These are phyloP conservation scores for Thelaira solivaga DNA, from an alignment of 2,888 invertebrate genomes.

Conservation along the genomic window DNA sequence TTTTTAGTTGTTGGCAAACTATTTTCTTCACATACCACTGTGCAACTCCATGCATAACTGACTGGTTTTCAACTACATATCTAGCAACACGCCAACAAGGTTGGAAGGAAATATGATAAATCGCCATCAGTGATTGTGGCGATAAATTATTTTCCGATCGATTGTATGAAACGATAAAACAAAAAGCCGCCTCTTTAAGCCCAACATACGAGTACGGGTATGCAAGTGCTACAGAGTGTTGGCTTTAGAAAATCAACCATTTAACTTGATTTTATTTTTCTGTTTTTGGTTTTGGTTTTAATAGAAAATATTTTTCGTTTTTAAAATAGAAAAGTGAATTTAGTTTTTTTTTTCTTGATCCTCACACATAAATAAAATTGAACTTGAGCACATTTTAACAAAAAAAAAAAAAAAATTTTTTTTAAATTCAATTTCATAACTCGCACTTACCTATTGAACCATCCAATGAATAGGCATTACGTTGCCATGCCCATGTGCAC, in stretches of 20 bases:
- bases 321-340: constrained; percentile 60
- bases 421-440: background rate
- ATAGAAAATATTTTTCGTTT: constrained; percentile 34
- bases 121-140: constrained; percentile 75
- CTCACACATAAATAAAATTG: constrained; percentile 4
- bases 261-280: background rate
- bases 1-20: background rate
- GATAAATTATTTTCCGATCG: constrained; percentile 69
- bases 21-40: constrained; percentile 21
- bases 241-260: constrained; percentile 8
- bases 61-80: constrained; percentile 16
- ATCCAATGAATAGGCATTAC: constrained; percentile 80
- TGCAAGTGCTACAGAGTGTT: constrained; percentile 6
- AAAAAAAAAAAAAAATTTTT: background rate
- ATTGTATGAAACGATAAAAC: constrained; percentile 63
- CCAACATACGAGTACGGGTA: too few species aligned
- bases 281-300: background rate
- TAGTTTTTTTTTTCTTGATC: constrained; percentile 6
- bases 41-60: too few species aligned
- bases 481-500: constrained; percentile 85
- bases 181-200: constrained; percentile 52
- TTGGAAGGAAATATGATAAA: constrained; percentile 71
- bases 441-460: constrained; percentile 80
- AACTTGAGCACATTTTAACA: background rate
- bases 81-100: constrained; percentile 11